Base-by-base conservation (phyloP, 2,113 vertebrate genomes). In the Lepus americanus region DNA sequence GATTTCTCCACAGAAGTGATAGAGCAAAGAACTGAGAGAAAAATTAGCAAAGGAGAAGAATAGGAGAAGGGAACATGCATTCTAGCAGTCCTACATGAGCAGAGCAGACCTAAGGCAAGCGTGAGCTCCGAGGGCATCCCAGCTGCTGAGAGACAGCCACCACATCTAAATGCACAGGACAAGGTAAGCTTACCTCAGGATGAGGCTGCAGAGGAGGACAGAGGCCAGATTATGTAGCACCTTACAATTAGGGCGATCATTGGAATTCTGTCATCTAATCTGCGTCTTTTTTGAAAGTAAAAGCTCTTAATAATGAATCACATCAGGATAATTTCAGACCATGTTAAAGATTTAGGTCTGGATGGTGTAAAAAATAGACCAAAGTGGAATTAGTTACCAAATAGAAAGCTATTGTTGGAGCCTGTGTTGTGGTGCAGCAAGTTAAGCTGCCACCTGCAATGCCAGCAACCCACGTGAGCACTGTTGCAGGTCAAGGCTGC, bases 231-330 rank as follows among this genome's bases (percentile, higher is more conserved):
- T 72, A 63, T 0, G 0, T 25, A 86, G 20, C 29, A 31, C 22
- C 76, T 94, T 55, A 86, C 72, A 87, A 91, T 91, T 81, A 91
- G 59, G 33, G 27, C 25, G 53, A 86, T 29, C 69, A 59, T 44
- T 64, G 49, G 4, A 55, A 87, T 67, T 95, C 92, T 70, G 61
- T 63, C 70, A 76, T 20, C 51, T 17, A 51, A 63, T n/a, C 19
- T 10, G 29, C 51, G 23, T 61, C 69, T 69, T 63, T 81, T 49
- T 16, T 76, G 77, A 87, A 92, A 81, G 33, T 67, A 27, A 83
- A 74, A 94, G 19, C 23, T 61, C 67, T 63, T 51, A 70, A 81
- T 81, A 63, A 81, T n/a, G 66, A 63, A 81, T n/a, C 76, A 93
- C 12, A 81, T 55, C 25, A 70, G 20, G 39, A 44, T 53, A 55